These are phyloP conservation scores for Ceraclea dissimilis DNA, from an alignment of 2,888 invertebrate species.

Conservation along the genomic window DNA sequence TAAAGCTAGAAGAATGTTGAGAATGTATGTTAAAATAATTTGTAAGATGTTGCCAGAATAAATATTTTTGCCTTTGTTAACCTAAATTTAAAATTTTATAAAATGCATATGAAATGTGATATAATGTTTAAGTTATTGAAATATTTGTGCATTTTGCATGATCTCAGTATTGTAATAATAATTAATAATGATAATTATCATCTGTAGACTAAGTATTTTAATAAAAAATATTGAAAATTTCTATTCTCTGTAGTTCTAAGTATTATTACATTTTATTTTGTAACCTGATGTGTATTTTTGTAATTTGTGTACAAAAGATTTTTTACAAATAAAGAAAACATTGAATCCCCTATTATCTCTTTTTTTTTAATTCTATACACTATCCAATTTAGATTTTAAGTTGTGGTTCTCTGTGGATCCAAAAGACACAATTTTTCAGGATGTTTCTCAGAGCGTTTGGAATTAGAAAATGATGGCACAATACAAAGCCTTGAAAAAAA, in stretches of 20 bases:
- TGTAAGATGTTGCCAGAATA: constrained; percentile 2
- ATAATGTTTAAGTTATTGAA: constrained; percentile 17
- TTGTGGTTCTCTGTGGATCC: too few species aligned
- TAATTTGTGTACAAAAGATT: background rate
- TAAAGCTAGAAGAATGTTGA: background rate
- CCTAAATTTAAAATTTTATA: background rate
- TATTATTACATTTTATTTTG: too few species aligned
- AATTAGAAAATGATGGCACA: too few species aligned
- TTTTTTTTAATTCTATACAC: background rate
- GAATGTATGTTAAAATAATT: background rate
- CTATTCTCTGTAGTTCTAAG: too few species aligned
- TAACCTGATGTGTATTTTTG: background rate
- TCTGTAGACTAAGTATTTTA: background rate
- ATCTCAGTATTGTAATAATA: constrained; percentile 22
- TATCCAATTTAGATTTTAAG: too few species aligned
- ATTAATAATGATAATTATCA: constrained; percentile 15
- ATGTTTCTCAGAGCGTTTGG: too few species aligned
- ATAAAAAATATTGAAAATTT: too few species aligned
- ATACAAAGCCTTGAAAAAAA: too few species aligned
- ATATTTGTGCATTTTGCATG: constrained; percentile 19
- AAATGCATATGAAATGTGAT: constrained; percentile 14
- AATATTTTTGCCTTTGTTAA: background rate
- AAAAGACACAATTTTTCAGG: too few species aligned
- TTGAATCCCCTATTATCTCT: background rate
- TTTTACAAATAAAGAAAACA: constrained; percentile 1